Evolutionary conservation across 2,797 vertebrate genomes (phyloP).

Genomic region (Rhinella marina): DNA sequence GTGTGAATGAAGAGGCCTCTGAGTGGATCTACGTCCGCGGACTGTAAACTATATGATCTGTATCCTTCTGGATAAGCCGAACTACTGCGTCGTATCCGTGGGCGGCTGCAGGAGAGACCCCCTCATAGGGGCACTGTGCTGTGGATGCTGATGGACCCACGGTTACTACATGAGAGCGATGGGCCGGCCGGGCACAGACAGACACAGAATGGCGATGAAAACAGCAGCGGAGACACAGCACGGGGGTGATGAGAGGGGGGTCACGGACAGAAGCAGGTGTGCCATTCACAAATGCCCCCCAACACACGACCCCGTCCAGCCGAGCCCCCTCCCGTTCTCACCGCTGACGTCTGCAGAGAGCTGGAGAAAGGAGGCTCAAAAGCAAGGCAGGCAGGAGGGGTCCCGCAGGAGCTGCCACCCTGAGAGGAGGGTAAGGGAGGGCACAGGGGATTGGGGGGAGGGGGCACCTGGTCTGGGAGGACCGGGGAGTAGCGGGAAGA

Average conservation of each 20-base stretch:
- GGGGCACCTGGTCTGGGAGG: slow-evolving; percentile 66
- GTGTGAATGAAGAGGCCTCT: background rate
- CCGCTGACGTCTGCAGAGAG: slow-evolving; percentile 90
- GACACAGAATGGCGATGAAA: slow-evolving; percentile 6
- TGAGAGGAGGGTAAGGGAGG: slow-evolving; percentile 82
- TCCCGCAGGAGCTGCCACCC: slow-evolving; percentile 86
- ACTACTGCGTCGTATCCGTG: background rate
- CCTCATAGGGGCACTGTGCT: too few species aligned
- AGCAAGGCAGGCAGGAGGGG: slow-evolving; percentile 90
- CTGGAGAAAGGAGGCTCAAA: slow-evolving; percentile 92
- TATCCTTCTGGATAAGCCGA: background rate
- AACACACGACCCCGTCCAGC: slow-evolving; percentile 14
- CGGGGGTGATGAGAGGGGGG: slow-evolving; percentile 27
- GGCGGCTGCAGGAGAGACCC: background rate
- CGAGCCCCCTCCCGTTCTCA: slow-evolving; percentile 76
- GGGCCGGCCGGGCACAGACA: slow-evolving; percentile 14
- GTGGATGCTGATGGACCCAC: background rate
- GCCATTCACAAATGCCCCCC: slow-evolving; percentile 52
- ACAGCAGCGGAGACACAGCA: slow-evolving; percentile 1
- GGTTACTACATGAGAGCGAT: slow-evolving; percentile 30
- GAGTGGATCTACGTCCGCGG: background rate
- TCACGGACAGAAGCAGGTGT: slow-evolving; percentile 36
- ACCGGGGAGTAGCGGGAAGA: slow-evolving; percentile 77
- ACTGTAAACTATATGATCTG: background rate
- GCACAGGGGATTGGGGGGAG: slow-evolving; percentile 76